Evolutionary conservation across 2,113 vertebrate species (phyloP).

Genomic region (Chiloscyllium plagiosum): DNA sequence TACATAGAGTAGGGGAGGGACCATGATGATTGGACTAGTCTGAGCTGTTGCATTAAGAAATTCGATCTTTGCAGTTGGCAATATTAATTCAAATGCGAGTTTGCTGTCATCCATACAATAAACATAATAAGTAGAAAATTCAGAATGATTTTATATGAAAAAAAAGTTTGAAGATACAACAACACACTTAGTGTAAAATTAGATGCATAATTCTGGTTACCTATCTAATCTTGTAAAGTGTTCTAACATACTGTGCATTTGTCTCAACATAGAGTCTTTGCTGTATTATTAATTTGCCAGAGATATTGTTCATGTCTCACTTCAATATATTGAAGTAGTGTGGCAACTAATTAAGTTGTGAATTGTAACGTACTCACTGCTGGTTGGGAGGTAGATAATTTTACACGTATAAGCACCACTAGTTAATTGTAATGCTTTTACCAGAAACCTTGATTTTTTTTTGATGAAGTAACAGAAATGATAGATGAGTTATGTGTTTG

Average conservation of each 20-base stretch:
- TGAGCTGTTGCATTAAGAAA: neutral
- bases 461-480: neutral
- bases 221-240: conserved; percentile 41
- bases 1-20: neutral
- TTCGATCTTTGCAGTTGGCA: neutral
- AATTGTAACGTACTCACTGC: neutral
- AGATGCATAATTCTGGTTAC: conserved; percentile 48
- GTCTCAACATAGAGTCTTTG: neutral
- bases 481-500: neutral
- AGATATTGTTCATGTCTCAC: neutral
- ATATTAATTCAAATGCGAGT: neutral
- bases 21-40: neutral
- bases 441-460: neutral
- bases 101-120: neutral
- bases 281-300: neutral
- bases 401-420: neutral
- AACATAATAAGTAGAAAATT: neutral
- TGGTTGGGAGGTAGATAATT: neutral
- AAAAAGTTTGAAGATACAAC: neutral
- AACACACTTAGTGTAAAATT: neutral
- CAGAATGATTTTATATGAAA: neutral
- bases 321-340: neutral
- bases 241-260: neutral
- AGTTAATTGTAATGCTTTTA: neutral
- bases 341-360: neutral